phyloP scores from a whole-genome alignment of 2,888 invertebrate species.

The Noctuana brunneofusca region DNA sequence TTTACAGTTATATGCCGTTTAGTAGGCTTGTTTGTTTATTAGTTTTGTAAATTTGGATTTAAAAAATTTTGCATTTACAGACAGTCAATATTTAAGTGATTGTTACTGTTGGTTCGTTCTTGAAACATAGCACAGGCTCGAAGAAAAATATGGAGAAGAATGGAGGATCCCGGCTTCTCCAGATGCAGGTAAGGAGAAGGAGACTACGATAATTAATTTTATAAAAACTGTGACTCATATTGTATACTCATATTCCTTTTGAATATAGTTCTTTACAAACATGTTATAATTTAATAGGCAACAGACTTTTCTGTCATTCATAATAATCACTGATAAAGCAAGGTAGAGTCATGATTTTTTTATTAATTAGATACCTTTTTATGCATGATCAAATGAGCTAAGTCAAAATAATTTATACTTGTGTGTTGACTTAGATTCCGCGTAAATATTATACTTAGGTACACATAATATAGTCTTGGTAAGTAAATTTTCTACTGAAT shows the following conservation, averaged over 20 bases:
- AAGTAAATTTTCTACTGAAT: too few relatives aligned
- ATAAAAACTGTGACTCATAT: slow-evolving; percentile 10
- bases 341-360: too few relatives aligned
- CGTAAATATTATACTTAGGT: too few relatives aligned
- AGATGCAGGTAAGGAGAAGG: slow-evolving; percentile 71
- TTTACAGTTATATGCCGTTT: slow-evolving; percentile 40
- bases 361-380: too few relatives aligned
- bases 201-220: not conserved
- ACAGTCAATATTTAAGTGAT: not conserved
- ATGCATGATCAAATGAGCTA: too few relatives aligned
- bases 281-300: too few relatives aligned
- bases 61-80: slow-evolving; percentile 37
- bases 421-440: too few relatives aligned
- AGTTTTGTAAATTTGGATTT: slow-evolving; percentile 16
- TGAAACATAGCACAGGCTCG: not conserved
- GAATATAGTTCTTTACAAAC: too few relatives aligned
- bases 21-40: slow-evolving; percentile 19
- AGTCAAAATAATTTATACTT: too few relatives aligned
- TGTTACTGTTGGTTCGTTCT: not conserved
- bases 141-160: slow-evolving; percentile 64
- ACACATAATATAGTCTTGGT: too few relatives aligned
- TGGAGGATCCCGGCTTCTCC: slow-evolving; percentile 69
- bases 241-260: not conserved
- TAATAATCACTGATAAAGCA: too few relatives aligned
- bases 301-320: too few relatives aligned